Base-by-base conservation (phyloP, 2,797 vertebrate species). In the Helostoma temminkii region DNA sequence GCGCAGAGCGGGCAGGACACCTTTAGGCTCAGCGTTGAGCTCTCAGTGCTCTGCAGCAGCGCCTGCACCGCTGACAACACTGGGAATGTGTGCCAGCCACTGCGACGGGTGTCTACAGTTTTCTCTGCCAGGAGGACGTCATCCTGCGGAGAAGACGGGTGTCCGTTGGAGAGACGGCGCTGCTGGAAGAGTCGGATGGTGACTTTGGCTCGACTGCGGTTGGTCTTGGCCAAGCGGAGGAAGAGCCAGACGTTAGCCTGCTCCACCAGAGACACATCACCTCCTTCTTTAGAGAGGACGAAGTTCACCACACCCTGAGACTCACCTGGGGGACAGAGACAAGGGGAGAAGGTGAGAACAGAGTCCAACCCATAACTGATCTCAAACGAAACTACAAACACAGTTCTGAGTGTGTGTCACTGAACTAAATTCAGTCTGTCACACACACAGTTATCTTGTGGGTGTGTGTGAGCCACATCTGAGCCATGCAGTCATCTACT, bases 231-330 rank as follows among this genome's bases (percentile, higher is more conserved):
- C 83, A 99, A 86, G 71, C 97, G 96, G 7, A 99, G 91, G 83
- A 99, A 99, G 69, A 99, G 94, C 98, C 98, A 99, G 52, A 98
- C 91, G 71, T 98, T 96, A 7, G 98, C 97, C 47, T 96, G 96
- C 56, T 97, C 96, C 91, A 99, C 96, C 84, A 97, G 89, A 0
- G 96, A 96, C n/a, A 97, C 88, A 36, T 96, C 95, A 0, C 95
- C 94, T 9, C 95, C 96, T 78, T 98, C 97, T 88, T 95, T 96
- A 50, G 97, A 98, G 77, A 99, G 95, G 80, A 96, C 95, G 76
- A 99, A 99, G 91, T 95, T 95, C 80, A 99, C 94, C 18, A 86
- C 85, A 71, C 96, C 97, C 68, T 84, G 95, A 58, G 95, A 88
- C 43, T 95, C 92, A 68, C 97, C 98, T 99, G 88, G 45, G 43